These are phyloP conservation scores for Fragum whitleyi DNA, from an alignment of 2,888 invertebrate genomes.

Conservation along the genomic window DNA sequence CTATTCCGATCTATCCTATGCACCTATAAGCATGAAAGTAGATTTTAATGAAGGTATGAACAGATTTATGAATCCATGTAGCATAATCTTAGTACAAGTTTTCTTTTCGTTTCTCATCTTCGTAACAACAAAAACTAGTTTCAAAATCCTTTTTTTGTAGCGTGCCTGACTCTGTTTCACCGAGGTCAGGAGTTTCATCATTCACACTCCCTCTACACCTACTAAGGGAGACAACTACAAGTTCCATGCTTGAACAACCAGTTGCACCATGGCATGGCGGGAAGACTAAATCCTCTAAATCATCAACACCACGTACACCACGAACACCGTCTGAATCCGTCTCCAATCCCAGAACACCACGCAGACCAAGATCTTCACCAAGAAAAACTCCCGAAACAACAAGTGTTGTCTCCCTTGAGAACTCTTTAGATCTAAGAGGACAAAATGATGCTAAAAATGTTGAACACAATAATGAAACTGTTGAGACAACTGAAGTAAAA, in stretches of 20 bases:
- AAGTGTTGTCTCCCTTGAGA: neutral
- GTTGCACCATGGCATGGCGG: neutral
- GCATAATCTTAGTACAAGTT: no score
- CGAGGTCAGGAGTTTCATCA: slow-evolving; percentile 2
- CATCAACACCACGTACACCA: slow-evolving; percentile 9
- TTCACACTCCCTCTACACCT: slow-evolving; percentile 7
- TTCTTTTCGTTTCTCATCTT: no score
- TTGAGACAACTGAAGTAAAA: neutral
- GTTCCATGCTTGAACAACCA: slow-evolving; percentile 6
- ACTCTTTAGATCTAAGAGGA: neutral
- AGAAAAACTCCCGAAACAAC: neutral
- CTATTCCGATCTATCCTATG: no score
- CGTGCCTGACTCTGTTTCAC: neutral
- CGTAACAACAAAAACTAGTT: no score
- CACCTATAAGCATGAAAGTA: no score
- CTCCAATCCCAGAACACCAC: slow-evolving; percentile 6
- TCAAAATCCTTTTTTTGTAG: no score
- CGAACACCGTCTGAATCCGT: neutral
- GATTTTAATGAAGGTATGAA: no score
- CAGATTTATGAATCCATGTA: no score
- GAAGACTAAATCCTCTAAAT: neutral
- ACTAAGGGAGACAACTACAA: slow-evolving; percentile 10
- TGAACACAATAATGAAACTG: no score
- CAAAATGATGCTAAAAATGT: neutral
- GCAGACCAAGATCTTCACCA: neutral